Evolutionary conservation across 2,113 vertebrate genomes (phyloP), one percentile per base, ranked within the genome.

Genomic region (Sciurus niger): DNA sequence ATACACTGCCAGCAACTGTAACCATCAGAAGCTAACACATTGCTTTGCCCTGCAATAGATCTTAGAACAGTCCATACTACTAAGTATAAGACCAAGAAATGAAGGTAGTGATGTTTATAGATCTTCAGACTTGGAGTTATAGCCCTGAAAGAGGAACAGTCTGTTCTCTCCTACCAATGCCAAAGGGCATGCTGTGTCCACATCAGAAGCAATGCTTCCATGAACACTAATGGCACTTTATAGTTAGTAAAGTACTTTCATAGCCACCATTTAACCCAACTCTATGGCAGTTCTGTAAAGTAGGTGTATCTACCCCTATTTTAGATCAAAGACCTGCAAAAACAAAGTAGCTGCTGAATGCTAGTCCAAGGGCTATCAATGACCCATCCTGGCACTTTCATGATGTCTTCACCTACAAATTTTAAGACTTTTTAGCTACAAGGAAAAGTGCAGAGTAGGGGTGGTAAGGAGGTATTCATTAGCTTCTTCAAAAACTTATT

Each of bases 251-350:
- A 91, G 83, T 48, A 32, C 74, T 72, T 55, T 51, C n/a, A 43
- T 20, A 73, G 4, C 24, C 55, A 67, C 67, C 72, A 18, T 43
- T 28, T 70, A 86, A 70, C 74, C 37, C 13, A 72, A 14, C 25
- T 82, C 48, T 70, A 10, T 0, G 25, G 51, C n/a, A 90, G 16
- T 67, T 58, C n/a, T 32, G 25, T 53, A 43, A 84, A 80, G 76
- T 11, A n/a, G 76, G 46, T 37, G 37, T n/a, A 30, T 22, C 65
- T 40, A 78, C 25, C 6, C 6, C 17, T 20, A 58, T 60, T 67
- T 93, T 43, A 58, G 4, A 90, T 53, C 83, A 68, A 78, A 63
- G 53, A 40, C 14, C 32, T 91, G 60, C 46, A 80, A 94, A 91
- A 43, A 20, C 53, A 91, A 84, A 25, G 20, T 63, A 83, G 60